Conservation (phyloP, 2,113 vertebrate species). For the Mola mola region DNA sequence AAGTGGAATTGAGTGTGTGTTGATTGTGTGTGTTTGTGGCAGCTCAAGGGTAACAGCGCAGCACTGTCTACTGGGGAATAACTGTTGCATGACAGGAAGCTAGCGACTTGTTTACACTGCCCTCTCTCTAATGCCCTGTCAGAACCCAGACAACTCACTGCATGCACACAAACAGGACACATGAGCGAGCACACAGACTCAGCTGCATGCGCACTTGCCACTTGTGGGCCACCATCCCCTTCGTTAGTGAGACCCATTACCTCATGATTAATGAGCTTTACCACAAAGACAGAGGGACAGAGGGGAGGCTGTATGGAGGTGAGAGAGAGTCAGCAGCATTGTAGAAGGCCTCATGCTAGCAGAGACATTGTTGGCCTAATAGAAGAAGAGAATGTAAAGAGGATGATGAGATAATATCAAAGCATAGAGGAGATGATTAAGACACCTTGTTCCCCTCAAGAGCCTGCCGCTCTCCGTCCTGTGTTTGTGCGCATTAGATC, state of each 20-base stretch:
- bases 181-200: background rate
- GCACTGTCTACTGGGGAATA: constrained; percentile 13
- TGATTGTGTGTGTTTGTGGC: constrained; percentile 5
- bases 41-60: background rate
- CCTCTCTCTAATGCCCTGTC: constrained; percentile 38
- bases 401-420: constrained; percentile 27
- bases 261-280: constrained; percentile 69
- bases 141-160: constrained; percentile 24
- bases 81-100: constrained; percentile 54
- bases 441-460: constrained; percentile 10
- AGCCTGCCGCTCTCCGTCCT: constrained; percentile 5
- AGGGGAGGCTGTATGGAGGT: constrained; percentile 1
- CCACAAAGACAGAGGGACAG: constrained; percentile 21
- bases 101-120: constrained; percentile 46
- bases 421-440: constrained; percentile 32
- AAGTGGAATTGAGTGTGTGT: constrained; percentile 1
- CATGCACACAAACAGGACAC: constrained; percentile 4
- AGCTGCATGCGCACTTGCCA: too few relatives aligned
- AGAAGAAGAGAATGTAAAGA: constrained; percentile 26
- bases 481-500: too few relatives aligned
- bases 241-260: constrained; percentile 66
- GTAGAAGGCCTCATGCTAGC: constrained; percentile 8
- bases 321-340: constrained; percentile 4
- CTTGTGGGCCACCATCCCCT: constrained; percentile 32
- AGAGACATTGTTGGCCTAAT: constrained; percentile 27